These are phyloP conservation scores for Lagopus leucura DNA, from an alignment of 2,113 vertebrate genomes.

Conservation along the genomic window DNA sequence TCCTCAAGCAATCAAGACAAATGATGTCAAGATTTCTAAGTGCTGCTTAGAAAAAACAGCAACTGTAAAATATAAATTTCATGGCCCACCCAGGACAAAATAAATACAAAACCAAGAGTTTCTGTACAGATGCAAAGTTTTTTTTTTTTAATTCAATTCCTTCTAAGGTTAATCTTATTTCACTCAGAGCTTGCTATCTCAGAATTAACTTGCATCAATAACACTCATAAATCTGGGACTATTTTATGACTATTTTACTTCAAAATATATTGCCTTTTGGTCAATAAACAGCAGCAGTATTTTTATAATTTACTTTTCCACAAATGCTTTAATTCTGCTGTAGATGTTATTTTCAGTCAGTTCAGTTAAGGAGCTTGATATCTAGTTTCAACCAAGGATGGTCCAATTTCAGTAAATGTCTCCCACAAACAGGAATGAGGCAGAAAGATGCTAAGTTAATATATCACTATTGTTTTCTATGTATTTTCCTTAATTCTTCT, in stretches of 20 bases:
- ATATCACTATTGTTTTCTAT: not conserved
- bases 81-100: not conserved
- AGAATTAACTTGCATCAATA: not conserved
- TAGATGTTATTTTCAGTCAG: not conserved
- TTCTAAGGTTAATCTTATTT: not conserved
- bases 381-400: not conserved
- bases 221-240: not conserved
- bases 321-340: not conserved
- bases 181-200: not conserved
- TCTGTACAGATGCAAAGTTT: not conserved
- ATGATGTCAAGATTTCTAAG: not conserved
- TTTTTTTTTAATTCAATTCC: not conserved
- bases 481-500: not conserved
- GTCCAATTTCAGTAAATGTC: not conserved
- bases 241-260: not conserved
- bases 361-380: not conserved
- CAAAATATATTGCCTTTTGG: not conserved
- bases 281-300: not conserved
- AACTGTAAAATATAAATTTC: not conserved
- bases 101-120: not conserved
- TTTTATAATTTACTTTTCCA: not conserved
- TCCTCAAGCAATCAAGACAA: constrained; percentile 8
- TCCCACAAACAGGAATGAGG: not conserved
- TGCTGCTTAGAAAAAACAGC: not conserved
- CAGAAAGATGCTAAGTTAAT: not conserved